Percentiles rank a stretch among this genome's conserved stretches.
phyloP scores from a whole-genome alignment of 2,797 vertebrate species.

The Dromococcyx pavoninus region DNA sequence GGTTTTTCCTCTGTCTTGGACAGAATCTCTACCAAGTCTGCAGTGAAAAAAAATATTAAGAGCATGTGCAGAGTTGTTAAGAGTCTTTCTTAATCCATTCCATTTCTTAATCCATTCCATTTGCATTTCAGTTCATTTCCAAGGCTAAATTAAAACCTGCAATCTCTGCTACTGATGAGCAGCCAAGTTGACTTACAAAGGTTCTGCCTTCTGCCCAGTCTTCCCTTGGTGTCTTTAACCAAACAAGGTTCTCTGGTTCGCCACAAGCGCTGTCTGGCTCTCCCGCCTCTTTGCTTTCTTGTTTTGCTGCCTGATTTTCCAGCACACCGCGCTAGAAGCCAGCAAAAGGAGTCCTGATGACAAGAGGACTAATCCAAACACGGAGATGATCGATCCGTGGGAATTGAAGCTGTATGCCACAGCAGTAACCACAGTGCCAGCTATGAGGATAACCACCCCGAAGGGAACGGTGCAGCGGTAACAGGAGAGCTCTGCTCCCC shows the following conservation, averaged over 20 bases:
- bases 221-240: constrained; percentile 67
- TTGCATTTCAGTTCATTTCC: background rate
- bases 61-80: constrained; percentile 1
- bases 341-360: constrained; percentile 83
- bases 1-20: constrained; percentile 15
- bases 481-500: constrained; percentile 89
- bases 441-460: constrained; percentile 86
- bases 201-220: background rate
- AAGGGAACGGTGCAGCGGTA: constrained; percentile 90
- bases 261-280: constrained; percentile 87
- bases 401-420: constrained; percentile 92
- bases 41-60: constrained; percentile 17
- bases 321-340: constrained; percentile 84
- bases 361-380: constrained; percentile 88
- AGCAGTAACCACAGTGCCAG: constrained; percentile 84
- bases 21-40: constrained; percentile 48
- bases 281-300: constrained; percentile 85
- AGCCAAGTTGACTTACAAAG: constrained; percentile 16
- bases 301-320: constrained; percentile 83
- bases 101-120: background rate
- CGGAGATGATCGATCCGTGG: constrained; percentile 89
- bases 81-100: constrained; percentile 3
- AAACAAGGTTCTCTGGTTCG: constrained; percentile 85
- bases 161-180: constrained; percentile 36
- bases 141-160: constrained; percentile 50